Evolutionary conservation across 2,113 vertebrate genomes (phyloP), one percentile per base, ranked within the genome.

Genomic region (Cygnus buccinator): DNA sequence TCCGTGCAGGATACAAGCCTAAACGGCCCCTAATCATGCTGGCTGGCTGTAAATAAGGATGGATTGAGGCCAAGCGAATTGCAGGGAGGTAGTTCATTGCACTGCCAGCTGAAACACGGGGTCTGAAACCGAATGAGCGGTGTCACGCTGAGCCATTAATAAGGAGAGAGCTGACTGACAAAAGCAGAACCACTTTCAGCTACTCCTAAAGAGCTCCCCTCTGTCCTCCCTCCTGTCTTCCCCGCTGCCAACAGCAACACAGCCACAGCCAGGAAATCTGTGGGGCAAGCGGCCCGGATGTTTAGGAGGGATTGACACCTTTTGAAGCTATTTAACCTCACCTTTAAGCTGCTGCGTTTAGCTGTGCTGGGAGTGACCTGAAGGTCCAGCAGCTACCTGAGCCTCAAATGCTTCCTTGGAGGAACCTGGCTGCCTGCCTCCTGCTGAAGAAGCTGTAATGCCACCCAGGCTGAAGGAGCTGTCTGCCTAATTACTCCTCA

Each of bases 231-330:
- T 84, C 55, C 9, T 13, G 29, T 63, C 33, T 35, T 63, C 39
- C 54, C 62, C 29, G 16, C 21, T 7, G 75, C 70, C 80, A 80
- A 22, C 6, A 71, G 33, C 61, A 68, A 59, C 44, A 61, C 11
- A 65, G 52, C 19, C 3, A 1, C 2, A 2, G 9, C 31, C 1
- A 3, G 65, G 73, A 74, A 89, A 66, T 1, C 37, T 1, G 0
- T 1, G 7, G 43, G 55, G 89, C 2, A 1, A 61, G 63, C 54
- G 29, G 18, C 25, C n/a, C n/a, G 21, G 28, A 67, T 19, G 39
- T 25, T 31, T 43, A 29, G 22, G 29, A 58, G 4, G 68, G 52
- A 59, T 44, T 74, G 61, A 52, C 54, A 61, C 10, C 75, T 73
- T 26, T 55, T 57, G n/a, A 80, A 61, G 2, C 25, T 12, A 23